phyloP scores from a whole-genome alignment of 1,140 invertebrate species.

The Laupala kohalensis region DNA sequence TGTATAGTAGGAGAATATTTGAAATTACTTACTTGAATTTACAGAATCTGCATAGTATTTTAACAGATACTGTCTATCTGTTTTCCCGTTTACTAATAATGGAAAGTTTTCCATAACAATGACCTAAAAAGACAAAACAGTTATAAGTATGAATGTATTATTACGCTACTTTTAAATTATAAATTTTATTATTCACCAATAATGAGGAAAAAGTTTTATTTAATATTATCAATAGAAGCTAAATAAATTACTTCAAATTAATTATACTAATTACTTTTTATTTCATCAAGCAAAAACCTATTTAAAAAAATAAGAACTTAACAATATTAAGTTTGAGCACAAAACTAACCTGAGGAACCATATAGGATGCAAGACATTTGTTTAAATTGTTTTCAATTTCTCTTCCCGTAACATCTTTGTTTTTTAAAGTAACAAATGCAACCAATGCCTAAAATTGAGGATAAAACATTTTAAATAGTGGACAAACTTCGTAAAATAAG shows the following conservation, averaged over 20 bases:
- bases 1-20: too few species aligned
- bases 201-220: not conserved
- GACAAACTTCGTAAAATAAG: too few species aligned
- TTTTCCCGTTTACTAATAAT: slow-evolving; percentile 70
- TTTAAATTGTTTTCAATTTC: slow-evolving; percentile 49
- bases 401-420: slow-evolving; percentile 36
- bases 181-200: not conserved
- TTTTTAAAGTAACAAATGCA: slow-evolving; percentile 50
- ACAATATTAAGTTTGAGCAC: not conserved
- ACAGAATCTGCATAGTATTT: slow-evolving; percentile 40
- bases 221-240: not conserved
- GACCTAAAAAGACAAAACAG: slow-evolving; percentile 33
- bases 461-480: too few species aligned
- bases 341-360: slow-evolving; percentile 50
- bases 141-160: not conserved
- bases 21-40: not conserved
- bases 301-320: too few species aligned
- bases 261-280: not conserved
- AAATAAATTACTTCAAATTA: not conserved
- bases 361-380: slow-evolving; percentile 52
- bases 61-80: slow-evolving; percentile 61
- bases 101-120: slow-evolving; percentile 59
- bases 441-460: slow-evolving; percentile 47
- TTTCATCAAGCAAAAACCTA: not conserved
- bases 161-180: not conserved